A percentile compares a stretch with the other conserved stretches of the same genome.
phyloP scores from a whole-genome alignment of 2,797 vertebrate species.

The Echiichthys vipera region DNA sequence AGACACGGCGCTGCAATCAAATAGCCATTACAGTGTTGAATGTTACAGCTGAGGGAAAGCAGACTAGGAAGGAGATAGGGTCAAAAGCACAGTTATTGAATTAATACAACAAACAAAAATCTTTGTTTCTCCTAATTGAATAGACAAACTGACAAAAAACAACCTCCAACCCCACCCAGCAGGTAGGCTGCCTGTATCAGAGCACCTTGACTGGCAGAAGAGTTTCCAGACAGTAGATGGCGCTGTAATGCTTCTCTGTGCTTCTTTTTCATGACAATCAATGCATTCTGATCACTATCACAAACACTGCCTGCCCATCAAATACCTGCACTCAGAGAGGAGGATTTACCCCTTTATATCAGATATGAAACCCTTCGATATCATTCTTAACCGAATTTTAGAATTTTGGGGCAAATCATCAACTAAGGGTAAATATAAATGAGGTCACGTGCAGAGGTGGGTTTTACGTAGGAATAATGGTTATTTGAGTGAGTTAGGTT shows the following conservation, averaged over 20 bases:
- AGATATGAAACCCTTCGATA: no score
- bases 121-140: background rate
- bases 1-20: constrained; percentile 63
- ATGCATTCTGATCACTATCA: constrained; percentile 42
- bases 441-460: no score
- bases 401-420: no score
- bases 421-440: no score
- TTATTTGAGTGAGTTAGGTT: no score
- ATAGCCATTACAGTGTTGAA: constrained; percentile 49
- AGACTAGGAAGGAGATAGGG: constrained; percentile 22
- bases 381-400: no score
- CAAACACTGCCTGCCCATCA: constrained; percentile 13
- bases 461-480: no score
- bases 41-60: constrained; percentile 57
- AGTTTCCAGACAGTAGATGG: constrained; percentile 69
- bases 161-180: constrained; percentile 30
- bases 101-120: background rate
- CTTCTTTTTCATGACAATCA: constrained; percentile 24
- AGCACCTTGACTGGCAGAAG: constrained; percentile 20
- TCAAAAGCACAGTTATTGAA: background rate
- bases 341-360: background rate
- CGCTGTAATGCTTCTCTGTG: constrained; percentile 65
- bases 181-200: constrained; percentile 22
- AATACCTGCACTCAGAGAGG: background rate
- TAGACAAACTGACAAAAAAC: background rate